Evolutionary conservation across 2,888 invertebrate species (phyloP), one percentile per base, ranked within the genome.

Genomic region (Cybosia mesomella): DNA sequence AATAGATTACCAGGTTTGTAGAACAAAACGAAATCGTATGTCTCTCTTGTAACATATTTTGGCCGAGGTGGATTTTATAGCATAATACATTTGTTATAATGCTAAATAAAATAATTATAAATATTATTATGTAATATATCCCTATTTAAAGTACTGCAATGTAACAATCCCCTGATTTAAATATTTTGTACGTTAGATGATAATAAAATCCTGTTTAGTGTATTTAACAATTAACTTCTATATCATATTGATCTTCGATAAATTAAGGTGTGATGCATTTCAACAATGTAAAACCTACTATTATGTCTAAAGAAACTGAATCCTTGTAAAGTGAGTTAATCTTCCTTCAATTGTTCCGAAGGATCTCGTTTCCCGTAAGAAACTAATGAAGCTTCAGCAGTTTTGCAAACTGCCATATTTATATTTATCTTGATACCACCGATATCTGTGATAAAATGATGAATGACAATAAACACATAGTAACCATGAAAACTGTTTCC

Each of bases 401-500:
- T 87, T 89, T 85, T 86, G 83, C 84, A 80, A 82, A 85, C 90
- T 90, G 88, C 87, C 80, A 75, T 82, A 82, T 77, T 83, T 82
- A 83, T 81, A 82, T 83, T 82, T 83, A 80, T 77, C 78, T 77
- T 79, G 77, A 77, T 84, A 82, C 77, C 81, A 79, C 82, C 82
- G 82, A 83, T 83, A 85, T 81, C 89, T 94, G 93, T 94, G 90
- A 92, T 91, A 88, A 83, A 79, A 76, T 80, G 77, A 85, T 82
- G 79, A 79, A 84, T 90, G 87, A 86, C 77, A 93, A 92, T 92
- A 93, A 93, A 92, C 87, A 79, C 83, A 86, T 93, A 89, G 91
- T 89, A 82, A 88, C 88, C 90, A 89, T 87, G 71, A 88, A 91
- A 90, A 89, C 90, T 93, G 90, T 94, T 95, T 94, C 94, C 92